Evolutionary conservation across 2,113 vertebrate species (phyloP).

Genomic region (Lanius collurio): DNA sequence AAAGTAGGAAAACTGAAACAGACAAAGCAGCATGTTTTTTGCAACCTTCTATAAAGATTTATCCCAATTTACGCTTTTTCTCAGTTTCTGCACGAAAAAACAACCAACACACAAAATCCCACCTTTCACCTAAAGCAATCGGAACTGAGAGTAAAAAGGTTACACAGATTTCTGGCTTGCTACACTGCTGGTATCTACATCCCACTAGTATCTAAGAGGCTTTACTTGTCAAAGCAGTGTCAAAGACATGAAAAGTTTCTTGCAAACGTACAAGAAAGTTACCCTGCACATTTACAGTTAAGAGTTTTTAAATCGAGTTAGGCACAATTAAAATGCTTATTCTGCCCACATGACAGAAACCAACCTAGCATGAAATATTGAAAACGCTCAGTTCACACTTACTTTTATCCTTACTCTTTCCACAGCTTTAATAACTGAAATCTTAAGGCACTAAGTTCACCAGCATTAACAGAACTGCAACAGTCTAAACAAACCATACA

Average conservation of each 20-base stretch:
- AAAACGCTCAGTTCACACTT: background rate
- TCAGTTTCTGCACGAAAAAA: background rate
- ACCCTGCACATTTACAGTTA: background rate
- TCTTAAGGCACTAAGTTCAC: constrained; percentile 30
- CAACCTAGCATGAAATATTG: background rate
- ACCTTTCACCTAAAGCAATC: background rate
- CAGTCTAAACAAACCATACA: background rate
- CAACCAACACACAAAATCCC: background rate
- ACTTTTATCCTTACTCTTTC: background rate
- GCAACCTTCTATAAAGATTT: constrained; percentile 25
- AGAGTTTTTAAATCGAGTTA: background rate
- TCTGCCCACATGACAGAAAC: constrained; percentile 28
- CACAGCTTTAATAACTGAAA: background rate
- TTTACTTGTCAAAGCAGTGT: background rate
- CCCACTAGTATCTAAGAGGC: background rate
- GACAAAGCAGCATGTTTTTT: constrained; percentile 59
- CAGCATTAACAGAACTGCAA: constrained; percentile 1
- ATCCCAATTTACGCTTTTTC: background rate
- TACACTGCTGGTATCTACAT: background rate
- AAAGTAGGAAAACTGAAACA: constrained; percentile 36
- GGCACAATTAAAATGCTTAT: constrained; percentile 67
- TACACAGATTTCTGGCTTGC: background rate
- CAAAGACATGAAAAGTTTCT: background rate
- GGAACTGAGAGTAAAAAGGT: background rate
- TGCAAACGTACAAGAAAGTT: background rate